Evolutionary conservation across 2,797 vertebrate genomes (phyloP).

Genomic region (Mareca penelope): DNA sequence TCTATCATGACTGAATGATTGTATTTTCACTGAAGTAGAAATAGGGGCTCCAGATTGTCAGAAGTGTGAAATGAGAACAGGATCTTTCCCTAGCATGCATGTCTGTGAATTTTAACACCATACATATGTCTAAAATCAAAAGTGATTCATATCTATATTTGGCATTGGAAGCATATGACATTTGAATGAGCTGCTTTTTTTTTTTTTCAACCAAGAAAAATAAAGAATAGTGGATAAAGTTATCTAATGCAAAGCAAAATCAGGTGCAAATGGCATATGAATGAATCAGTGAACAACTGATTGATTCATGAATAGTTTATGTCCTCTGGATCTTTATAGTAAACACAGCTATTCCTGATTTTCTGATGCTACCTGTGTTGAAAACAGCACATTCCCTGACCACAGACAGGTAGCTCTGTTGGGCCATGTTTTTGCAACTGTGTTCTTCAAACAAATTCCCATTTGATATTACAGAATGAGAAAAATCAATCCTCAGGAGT

Average conservation of each 20-base stretch:
- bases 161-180: constrained; percentile 53
- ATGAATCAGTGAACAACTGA: constrained; percentile 18
- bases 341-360: constrained; percentile 15
- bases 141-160: constrained; percentile 59
- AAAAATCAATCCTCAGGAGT: not conserved
- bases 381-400: not conserved
- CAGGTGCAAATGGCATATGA: constrained; percentile 10
- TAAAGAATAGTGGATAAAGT: constrained; percentile 59
- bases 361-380: not conserved
- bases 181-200: constrained; percentile 54
- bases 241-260: constrained; percentile 47
- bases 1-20: not conserved
- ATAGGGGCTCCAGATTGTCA: constrained; percentile 56
- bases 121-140: constrained; percentile 52
- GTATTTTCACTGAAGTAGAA: constrained; percentile 17
- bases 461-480: not conserved
- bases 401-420: not conserved
- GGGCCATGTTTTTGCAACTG: not conserved
- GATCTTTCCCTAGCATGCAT: constrained; percentile 46
- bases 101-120: constrained; percentile 63
- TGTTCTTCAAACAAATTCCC: not conserved
- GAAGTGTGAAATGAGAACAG: constrained; percentile 48
- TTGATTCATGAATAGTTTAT: constrained; percentile 29
- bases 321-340: not conserved
- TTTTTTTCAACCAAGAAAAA: constrained; percentile 36